Evolutionary conservation across 2,113 vertebrate species (phyloP).

Genomic region (Brachionichthys hirsutus): DNA sequence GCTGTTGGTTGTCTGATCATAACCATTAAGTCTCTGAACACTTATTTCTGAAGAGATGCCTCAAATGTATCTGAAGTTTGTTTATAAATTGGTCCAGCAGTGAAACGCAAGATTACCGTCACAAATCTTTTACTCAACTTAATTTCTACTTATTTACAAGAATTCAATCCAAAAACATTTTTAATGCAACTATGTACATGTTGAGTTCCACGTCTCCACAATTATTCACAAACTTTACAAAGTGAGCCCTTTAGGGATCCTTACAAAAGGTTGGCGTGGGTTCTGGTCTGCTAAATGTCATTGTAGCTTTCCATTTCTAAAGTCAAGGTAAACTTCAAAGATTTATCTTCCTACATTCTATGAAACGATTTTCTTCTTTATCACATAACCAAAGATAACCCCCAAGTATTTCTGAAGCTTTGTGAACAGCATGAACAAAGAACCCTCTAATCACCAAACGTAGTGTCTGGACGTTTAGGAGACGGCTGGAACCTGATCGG

Average conservation of each 20-base stretch:
- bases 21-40: too few relatives aligned
- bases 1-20: too few relatives aligned
- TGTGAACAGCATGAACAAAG: conserved; percentile 23
- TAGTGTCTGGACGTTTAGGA: not conserved
- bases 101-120: conserved; percentile 6
- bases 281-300: conserved; percentile 14
- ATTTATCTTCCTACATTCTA: not conserved
- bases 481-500: conserved; percentile 1
- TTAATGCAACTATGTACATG: conserved; percentile 58
- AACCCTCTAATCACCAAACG: conserved; percentile 10
- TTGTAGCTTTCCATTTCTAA: conserved; percentile 11
- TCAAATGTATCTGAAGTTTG: too few relatives aligned
- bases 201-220: conserved; percentile 27
- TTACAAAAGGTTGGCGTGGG: conserved; percentile 11
- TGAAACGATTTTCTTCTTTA: conserved; percentile 12
- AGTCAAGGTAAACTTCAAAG: conserved; percentile 10
- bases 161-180: conserved; percentile 29
- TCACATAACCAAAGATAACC: conserved; percentile 9
- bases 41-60: too few relatives aligned
- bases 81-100: too few relatives aligned
- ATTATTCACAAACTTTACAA: conserved; percentile 67
- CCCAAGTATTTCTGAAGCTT: not conserved
- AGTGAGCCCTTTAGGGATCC: conserved; percentile 58
- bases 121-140: conserved; percentile 33
- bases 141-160: conserved; percentile 41